Base-by-base conservation (phyloP, 2,113 vertebrate species). In the Danionella cerebrum region DNA sequence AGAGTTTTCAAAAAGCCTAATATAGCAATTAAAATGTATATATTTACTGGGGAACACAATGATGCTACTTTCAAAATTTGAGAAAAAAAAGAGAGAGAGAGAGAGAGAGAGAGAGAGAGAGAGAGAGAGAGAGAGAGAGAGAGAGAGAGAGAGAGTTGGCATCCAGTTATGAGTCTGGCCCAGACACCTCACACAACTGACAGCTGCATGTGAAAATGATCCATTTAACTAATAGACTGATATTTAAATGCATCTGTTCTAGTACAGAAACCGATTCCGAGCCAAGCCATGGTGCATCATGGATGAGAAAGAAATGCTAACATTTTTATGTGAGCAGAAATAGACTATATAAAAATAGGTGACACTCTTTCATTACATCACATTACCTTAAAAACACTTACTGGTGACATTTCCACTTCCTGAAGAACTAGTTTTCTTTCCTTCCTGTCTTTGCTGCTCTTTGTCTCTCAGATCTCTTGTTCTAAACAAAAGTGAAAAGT, bases 241-340 rank as follows among this genome's bases (percentile, higher is more conserved):
- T 82, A 72, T 83, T 82, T 84, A 79, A 82, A 82, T 81, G 82
- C 82, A 86, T 87, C 81, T 85, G 86, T 71, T 86, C 76, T 47
- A 73, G 42, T 58, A 69, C 73, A 67, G 65, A 71, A 76, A 79
- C 29, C 48, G 44, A 64, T 48, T 44, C 29, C 12, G 60, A 64
- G 60, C 60, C 60, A 64, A 64, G 44, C 60, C 13, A 12, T 66
- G 69, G 84, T 77, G 67, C 59, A 67, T 71, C 52, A 78, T 73
- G 71, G 69, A 66, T 77, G 64, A 64, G 50, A 77, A 66, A 70
- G 58, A 70, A 69, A 19, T 54, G 67, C 72, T 88, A 80, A 87
- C 83, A 86, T 85, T 87, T 87, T 76, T 79, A 73, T 72, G 69
- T 29, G 64, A 73, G 71, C 16, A 53, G 77, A 79, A 78, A 80